Evolutionary conservation across 2,888 invertebrate species (phyloP).

Genomic region (Hesperia comma): DNA sequence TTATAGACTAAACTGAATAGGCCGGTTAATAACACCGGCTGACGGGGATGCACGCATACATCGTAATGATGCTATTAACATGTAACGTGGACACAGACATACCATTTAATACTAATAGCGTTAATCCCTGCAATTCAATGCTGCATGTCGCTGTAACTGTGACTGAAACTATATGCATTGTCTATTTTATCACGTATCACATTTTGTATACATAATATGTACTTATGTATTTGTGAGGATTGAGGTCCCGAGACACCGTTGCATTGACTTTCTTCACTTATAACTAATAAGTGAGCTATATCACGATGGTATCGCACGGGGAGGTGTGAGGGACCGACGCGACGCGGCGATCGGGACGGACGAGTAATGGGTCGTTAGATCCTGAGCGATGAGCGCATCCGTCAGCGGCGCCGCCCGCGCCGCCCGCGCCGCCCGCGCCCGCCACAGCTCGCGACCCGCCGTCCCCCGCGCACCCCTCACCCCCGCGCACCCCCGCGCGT

Average conservation of each 20-base stretch:
- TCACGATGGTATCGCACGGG: not conserved
- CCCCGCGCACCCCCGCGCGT: too few relatives aligned
- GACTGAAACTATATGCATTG: too few relatives aligned
- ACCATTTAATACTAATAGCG: not conserved
- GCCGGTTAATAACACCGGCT: not conserved
- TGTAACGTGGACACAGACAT: not conserved
- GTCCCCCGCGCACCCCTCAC: too few relatives aligned
- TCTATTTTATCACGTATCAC: too few relatives aligned
- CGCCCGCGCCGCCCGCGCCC: too few relatives aligned
- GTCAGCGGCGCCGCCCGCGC: not conserved
- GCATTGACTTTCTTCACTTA: too few relatives aligned
- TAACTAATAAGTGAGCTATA: too few relatives aligned
- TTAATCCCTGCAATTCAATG: not conserved
- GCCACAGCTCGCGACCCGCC: too few relatives aligned
- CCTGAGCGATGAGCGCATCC: not conserved
- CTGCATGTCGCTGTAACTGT: too few relatives aligned
- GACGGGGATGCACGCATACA: not conserved
- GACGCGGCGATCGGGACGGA: not conserved
- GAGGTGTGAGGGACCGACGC: not conserved
- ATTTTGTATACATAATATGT: too few relatives aligned
- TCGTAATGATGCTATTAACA: not conserved
- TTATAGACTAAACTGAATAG: not conserved
- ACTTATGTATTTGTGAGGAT: too few relatives aligned
- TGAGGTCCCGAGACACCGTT: too few relatives aligned
- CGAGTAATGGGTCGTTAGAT: constrained; percentile 3